These are phyloP conservation scores for Thamnophis elegans DNA, from an alignment of 2,797 vertebrate species.

Conservation along the genomic window DNA sequence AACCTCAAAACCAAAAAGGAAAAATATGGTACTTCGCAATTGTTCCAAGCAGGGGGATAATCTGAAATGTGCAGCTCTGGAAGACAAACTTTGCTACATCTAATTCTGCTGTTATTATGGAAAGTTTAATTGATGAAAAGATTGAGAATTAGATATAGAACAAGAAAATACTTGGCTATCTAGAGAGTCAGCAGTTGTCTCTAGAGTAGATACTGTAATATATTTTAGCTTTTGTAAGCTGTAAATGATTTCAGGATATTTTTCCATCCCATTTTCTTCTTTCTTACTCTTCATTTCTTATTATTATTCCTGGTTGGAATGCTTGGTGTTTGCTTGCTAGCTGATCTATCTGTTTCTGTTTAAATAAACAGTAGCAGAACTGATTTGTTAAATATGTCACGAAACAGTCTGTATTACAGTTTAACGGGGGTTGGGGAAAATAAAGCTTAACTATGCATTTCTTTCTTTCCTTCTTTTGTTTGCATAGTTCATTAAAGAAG, in stretches of 20 bases:
- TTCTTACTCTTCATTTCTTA: slow-evolving; percentile 42
- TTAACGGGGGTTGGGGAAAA: slow-evolving; percentile 36
- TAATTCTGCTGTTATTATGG: not conserved
- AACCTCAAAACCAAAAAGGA: not conserved
- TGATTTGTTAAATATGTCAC: slow-evolving; percentile 63
- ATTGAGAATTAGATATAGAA: slow-evolving; percentile 7
- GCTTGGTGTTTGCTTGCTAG: slow-evolving; percentile 59
- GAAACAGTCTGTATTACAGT: slow-evolving; percentile 61
- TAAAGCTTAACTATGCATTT: slow-evolving; percentile 57
- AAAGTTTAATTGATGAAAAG: not conserved
- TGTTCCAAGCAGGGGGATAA: not conserved
- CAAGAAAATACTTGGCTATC: not conserved
- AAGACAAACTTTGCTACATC: not conserved
- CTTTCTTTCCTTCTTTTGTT: slow-evolving; percentile 16
- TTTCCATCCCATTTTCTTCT: not conserved
- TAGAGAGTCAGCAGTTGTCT: slow-evolving; percentile 18
- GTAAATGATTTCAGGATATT: slow-evolving; percentile 27
- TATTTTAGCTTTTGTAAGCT: slow-evolving; percentile 37
- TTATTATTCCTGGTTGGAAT: slow-evolving; percentile 59
- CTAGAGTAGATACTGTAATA: slow-evolving; percentile 19
- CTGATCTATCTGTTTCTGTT: slow-evolving; percentile 63
- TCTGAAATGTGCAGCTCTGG: not conserved
- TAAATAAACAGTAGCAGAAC: slow-evolving; percentile 64
- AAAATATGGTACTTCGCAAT: not conserved
- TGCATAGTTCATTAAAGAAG: not conserved